These are phyloP conservation scores for Apis laboriosa DNA, from an alignment of 1,140 invertebrate genomes.

Conservation along the genomic window DNA sequence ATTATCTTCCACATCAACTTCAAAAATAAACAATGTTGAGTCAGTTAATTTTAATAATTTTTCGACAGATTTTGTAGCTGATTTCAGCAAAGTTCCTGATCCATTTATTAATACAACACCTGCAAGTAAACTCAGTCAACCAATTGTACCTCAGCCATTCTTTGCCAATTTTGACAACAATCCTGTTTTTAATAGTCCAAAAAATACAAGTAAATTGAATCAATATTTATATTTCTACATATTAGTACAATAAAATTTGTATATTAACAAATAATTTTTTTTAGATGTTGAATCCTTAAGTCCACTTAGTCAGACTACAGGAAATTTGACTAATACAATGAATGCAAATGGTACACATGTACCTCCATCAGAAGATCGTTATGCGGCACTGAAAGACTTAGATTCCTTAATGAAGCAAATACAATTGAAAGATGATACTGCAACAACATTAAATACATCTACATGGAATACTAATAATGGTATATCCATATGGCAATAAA, in stretches of 20 bases:
- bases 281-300: slow-evolving; percentile 70
- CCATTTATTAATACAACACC: slow-evolving; percentile 73
- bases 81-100: slow-evolving; percentile 83
- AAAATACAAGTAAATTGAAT: slow-evolving; percentile 65
- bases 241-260: background rate
- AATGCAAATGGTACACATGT: slow-evolving; percentile 72
- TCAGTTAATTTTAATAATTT: slow-evolving; percentile 75
- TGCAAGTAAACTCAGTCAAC: slow-evolving; percentile 65
- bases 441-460: slow-evolving; percentile 59
- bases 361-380: slow-evolving; percentile 87
- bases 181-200: slow-evolving; percentile 84
- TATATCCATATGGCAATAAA: slow-evolving; percentile 49
- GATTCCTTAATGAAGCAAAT: slow-evolving; percentile 85
- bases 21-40: slow-evolving; percentile 62
- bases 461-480: slow-evolving; percentile 77
- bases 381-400: slow-evolving; percentile 91
- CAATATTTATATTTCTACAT: background rate
- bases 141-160: slow-evolving; percentile 78
- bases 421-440: slow-evolving; percentile 76
- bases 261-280: background rate
- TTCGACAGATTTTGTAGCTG: slow-evolving; percentile 83
- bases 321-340: slow-evolving; percentile 37
- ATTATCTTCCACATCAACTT: slow-evolving; percentile 56
- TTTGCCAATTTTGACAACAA: slow-evolving; percentile 90
- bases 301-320: slow-evolving; percentile 68